Evolutionary conservation across 2,113 vertebrate genomes (phyloP), one percentile per base, ranked within the genome.

Genomic region (Sylvilagus bachmani): DNA sequence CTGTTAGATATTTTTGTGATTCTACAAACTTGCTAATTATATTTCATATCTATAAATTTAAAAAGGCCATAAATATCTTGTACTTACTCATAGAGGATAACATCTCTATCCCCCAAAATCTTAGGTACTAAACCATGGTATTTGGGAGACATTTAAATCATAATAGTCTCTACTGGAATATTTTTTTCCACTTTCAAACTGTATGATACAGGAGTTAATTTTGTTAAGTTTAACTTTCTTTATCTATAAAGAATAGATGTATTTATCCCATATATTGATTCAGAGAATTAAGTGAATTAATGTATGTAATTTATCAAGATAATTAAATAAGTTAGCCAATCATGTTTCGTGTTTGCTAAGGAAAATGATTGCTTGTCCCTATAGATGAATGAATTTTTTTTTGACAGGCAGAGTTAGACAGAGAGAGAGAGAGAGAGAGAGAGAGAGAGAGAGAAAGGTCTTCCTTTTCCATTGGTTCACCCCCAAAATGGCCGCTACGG

Each of bases 251-350:
- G 53, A 71, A 7, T 9, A 33, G 31, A 66, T 80, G 95, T 70
- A 75, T 92, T 67, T 77, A 83, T 75, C 49, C 71, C 71, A 84
- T 51, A 83, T 94, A 64, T 86, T 92, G 87, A 62, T 75, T 80
- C 61, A 44, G 31, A 94, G 67, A 71, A 84, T 90, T 82, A 81
- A 93, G 31, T 88, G 44, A 90, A 67, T 19, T 93, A 94, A 92
- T 67, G 21, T 36, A 81, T 53, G n/a, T 22, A 88, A 81, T 5
- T 77, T 85, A 92, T 36, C 61, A 82, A 74, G 71, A 70, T 53
- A 90, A 10, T 66, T 81, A 83, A 61, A 90, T 90, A 91, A 97
- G 89, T 58, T 93, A 62, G 11, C 62, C 62, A 74, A n/a, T 74
- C 13, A 14, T 94, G 22, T 10, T 53, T 95, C 61, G 36, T 81